Evolutionary conservation across 1,140 invertebrate genomes (phyloP), one percentile per base, ranked within the genome.

Genomic region (Caenorhabditis inopinata): DNA sequence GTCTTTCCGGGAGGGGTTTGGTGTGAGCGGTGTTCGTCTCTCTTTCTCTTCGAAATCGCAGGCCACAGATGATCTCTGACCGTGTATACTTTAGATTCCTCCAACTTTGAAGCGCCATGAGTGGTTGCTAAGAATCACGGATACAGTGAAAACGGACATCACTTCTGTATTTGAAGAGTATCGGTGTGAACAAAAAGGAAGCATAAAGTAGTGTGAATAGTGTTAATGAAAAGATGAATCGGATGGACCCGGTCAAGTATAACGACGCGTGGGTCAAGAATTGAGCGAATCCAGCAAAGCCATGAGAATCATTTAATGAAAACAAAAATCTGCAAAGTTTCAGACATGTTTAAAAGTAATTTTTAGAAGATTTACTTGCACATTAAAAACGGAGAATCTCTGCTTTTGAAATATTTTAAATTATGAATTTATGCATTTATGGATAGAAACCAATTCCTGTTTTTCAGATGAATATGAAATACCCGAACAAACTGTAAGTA

Each of bases 191-290:
- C 9, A 2, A 2, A 32, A 11, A 7, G 2, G 51, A 58, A 27
- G 32, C 7, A 18, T n/a, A 51, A 51, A 21, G 38, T 7, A 42
- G 14, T 23, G 6, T 9, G 58, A 68, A 38, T 32, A 68, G 58
- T 29, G 58, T 68, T 68, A 42, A 38, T 38, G 58, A 68, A 68
- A 68, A 68, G 32, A 29, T 68, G 58, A 68, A 68, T 68, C 32
- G 38, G 38, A 68, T 68, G 58, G 29, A 42, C 14, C n/a, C 38
- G 58, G 58, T 68, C 58, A 68, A 68, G 58, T 68, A 68, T 32
- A 29, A 38, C 21, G 16, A 38, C 38, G 58, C 29, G 58, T 68
- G 38, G 58, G 58, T 68, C 58, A 68, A 68, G 58, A 68, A 25
- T 38, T 38, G 58, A 29, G n/a, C n/a, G n/a, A n/a, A n/a, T n/a